Evolutionary conservation across 1,140 invertebrate genomes (phyloP).

Genomic region (Lepidostoma basale): DNA sequence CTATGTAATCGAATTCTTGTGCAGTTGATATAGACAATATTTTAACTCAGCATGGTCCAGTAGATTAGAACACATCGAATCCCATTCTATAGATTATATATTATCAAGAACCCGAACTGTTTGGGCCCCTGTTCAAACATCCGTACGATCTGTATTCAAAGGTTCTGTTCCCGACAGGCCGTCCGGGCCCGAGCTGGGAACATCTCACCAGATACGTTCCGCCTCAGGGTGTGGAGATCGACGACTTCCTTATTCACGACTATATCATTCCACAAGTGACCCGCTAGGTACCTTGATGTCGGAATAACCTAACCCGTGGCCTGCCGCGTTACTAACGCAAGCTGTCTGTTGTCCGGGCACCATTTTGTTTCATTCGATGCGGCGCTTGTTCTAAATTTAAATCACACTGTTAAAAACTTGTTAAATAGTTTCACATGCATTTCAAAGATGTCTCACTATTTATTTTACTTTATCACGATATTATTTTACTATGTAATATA

Average conservation of each 20-base stretch:
- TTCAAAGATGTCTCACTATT: neutral
- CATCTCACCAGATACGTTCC: neutral
- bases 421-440: neutral
- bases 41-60: too few relatives aligned
- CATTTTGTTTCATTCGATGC: too few relatives aligned
- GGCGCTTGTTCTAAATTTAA: neutral
- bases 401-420: neutral
- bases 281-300: slow-evolving; percentile 13
- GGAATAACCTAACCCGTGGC: neutral
- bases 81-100: slow-evolving; percentile 11
- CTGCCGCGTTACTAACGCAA: neutral
- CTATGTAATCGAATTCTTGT: too few relatives aligned
- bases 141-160: slow-evolving; percentile 17
- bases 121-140: neutral
- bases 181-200: neutral
- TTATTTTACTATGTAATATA: too few relatives aligned
- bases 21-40: too few relatives aligned
- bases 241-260: slow-evolving; percentile 18
- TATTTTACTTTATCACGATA: too few relatives aligned
- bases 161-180: slow-evolving; percentile 11
- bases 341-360: slow-evolving; percentile 8
- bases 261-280: slow-evolving; percentile 22
- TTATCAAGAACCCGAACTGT: slow-evolving; percentile 19
- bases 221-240: slow-evolving; percentile 13
- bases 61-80: too few relatives aligned